Base-by-base conservation (phyloP, 2,113 vertebrate genomes). In the Gymnogyps californianus region DNA sequence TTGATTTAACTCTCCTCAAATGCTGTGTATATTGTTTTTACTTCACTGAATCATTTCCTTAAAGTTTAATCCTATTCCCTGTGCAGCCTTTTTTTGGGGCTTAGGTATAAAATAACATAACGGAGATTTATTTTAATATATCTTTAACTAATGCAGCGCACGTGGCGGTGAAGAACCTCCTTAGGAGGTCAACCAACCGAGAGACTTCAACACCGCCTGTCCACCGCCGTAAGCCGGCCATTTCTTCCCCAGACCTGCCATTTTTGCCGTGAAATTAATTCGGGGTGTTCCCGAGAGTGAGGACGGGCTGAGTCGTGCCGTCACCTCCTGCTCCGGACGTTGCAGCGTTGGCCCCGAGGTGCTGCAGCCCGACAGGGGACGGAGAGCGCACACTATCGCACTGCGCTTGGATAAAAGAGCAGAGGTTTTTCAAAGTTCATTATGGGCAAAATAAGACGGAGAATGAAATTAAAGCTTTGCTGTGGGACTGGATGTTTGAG, bases 401-500 rank as follows among this genome's bases (percentile, higher is more conserved):
- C 46, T 4, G 38, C 3, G 7, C 58, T 62, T 17, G 84, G 74
- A 18, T 61, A 36, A 13, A 24, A 75, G 13, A 88, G 26, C 54
- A 59, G 80, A 69, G 76, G 83, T 58, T 97, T 65, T 59, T 69
- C 87, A 55, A 70, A 96, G 83, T 96, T 97, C 93, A 75, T 36
- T 52, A 29, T 5, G 64, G 44, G 71, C 65, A 83, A 96, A 90
- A 76, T 52, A 80, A 92, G 87, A 34, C 21, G 10, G 25, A 90
- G 95, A 52, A 44, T 64, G 93, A 97, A 98, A 97, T 95, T 55
- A 79, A 96, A 98, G 69, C 91, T 93, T 31, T 91, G 80, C 93
- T 89, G 87, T 65, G 66, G 79, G 78, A 93, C 2, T 11, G 88
- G 78, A 89, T 79, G 94, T 93, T 94, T 77, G 93, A 97, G 96